Conservation (phyloP, 1,140 invertebrate species). For the Centruroides sculpturatus region DNA sequence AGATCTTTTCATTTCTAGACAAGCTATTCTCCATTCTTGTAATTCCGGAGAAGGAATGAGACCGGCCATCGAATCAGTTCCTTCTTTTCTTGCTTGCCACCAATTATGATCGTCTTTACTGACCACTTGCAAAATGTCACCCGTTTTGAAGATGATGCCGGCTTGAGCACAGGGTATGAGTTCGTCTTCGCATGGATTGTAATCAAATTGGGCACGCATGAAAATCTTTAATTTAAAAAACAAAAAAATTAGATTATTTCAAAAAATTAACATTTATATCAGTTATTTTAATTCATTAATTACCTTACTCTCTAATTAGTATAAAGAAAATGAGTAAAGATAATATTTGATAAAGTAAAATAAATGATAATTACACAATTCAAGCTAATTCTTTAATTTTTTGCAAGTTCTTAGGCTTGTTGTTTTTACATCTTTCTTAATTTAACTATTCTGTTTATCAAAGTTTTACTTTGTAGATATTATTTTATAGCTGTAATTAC, state of each 20-base stretch:
- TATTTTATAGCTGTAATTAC: too few relatives aligned
- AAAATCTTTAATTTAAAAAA: conserved; percentile 65
- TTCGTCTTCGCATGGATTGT: conserved; percentile 93
- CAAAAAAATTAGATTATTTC: neutral
- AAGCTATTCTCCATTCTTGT: conserved; percentile 93
- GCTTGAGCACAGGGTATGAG: conserved; percentile 96
- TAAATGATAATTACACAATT: too few relatives aligned
- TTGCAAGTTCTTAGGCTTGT: too few relatives aligned
- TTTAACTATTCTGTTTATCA: too few relatives aligned
- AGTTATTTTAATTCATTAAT: neutral
- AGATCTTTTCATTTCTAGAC: too few relatives aligned
- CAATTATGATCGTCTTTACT: too few relatives aligned
- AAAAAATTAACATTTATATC: neutral
- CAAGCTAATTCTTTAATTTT: too few relatives aligned
- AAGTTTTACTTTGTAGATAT: too few relatives aligned
- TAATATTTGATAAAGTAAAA: too few relatives aligned
- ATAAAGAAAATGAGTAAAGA: too few relatives aligned
- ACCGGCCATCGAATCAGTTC: conserved; percentile 77
- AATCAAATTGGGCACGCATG: conserved; percentile 95
- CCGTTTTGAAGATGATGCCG: conserved; percentile 93
- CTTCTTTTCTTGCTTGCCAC: conserved; percentile 65
- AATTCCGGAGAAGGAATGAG: conserved; percentile 97
- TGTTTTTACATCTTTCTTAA: too few relatives aligned
- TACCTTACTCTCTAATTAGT: neutral
- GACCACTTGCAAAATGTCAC: too few relatives aligned